Evolutionary conservation across 1,140 invertebrate genomes (phyloP).

Genomic region (Cotesia chilonis): DNA sequence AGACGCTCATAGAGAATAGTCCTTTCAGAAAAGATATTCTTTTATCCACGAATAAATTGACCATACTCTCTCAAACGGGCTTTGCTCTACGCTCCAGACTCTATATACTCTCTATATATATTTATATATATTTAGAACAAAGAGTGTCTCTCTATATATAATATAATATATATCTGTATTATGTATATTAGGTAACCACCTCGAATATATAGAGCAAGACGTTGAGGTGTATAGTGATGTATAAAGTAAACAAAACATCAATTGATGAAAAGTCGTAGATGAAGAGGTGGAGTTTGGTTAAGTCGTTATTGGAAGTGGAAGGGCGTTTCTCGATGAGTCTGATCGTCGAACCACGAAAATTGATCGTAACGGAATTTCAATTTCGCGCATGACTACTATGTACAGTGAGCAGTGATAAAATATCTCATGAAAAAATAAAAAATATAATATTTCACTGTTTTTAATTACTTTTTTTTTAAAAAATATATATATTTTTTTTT

Average conservation of each 20-base stretch:
- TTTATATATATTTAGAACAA: too few species aligned
- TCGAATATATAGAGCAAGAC: too few species aligned
- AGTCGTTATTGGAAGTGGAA: constrained; percentile 21
- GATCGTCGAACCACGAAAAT: constrained; percentile 27
- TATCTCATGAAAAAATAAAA: constrained; percentile 37
- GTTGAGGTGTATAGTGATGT: too few species aligned
- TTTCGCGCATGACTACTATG: constrained; percentile 33
- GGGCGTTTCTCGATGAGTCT: constrained; percentile 17
- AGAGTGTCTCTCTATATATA: not conserved
- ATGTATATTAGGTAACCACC: not conserved
- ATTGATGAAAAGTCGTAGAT: constrained; percentile 15
- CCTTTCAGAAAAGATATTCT: constrained; percentile 5
- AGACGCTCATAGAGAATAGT: constrained; percentile 15
- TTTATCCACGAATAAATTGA: constrained; percentile 27
- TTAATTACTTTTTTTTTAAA: not conserved
- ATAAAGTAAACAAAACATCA: constrained; percentile 13
- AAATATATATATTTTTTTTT: too few species aligned
- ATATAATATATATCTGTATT: not conserved
- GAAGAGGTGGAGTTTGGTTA: constrained; percentile 14
- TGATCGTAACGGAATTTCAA: constrained; percentile 43
- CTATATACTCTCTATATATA: not conserved
- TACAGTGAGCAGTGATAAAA: not conserved
- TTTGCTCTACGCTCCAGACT: not conserved
- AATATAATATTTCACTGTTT: constrained; percentile 14
- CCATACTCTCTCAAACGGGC: not conserved